phyloP scores from a whole-genome alignment of 2,113 vertebrate species.

The Tringa solitaria region DNA sequence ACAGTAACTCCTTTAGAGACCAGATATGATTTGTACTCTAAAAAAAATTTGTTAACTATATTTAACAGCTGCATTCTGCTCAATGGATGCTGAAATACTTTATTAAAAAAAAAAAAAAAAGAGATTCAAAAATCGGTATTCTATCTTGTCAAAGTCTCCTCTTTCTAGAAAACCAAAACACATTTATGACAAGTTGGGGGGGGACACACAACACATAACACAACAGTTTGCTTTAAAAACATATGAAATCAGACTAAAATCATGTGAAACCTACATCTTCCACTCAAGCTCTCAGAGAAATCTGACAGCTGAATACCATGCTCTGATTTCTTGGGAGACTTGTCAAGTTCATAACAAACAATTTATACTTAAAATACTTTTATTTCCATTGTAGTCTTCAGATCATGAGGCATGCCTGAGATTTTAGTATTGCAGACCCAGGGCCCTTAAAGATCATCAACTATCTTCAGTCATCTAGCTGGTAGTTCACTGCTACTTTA shows the following conservation, averaged over 20 bases:
- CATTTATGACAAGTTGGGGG: not conserved
- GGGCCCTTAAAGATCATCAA: not conserved
- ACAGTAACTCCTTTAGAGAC: not conserved
- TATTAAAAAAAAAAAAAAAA: not conserved
- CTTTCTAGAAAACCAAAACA: not conserved
- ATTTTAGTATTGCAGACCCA: not conserved
- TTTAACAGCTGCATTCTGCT: not conserved
- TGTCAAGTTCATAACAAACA: not conserved
- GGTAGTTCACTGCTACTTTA: not conserved
- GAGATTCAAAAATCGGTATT: not conserved
- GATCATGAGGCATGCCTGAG: not conserved
- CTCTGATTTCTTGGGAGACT: not conserved
- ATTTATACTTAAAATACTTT: constrained; percentile 23
- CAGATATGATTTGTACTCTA: not conserved
- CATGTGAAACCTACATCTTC: not conserved
- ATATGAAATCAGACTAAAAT: not conserved
- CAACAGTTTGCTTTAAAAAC: not conserved
- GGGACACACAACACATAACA: not conserved
- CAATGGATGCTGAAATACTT: not conserved
- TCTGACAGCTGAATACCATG: not conserved
- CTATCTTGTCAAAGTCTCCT: not conserved
- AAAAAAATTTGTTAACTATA: not conserved
- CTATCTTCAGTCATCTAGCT: not conserved
- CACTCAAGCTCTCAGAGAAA: not conserved
- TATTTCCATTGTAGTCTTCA: not conserved